Base-by-base conservation (phyloP, 2,888 invertebrate genomes). In the Byasa hedistus region DNA sequence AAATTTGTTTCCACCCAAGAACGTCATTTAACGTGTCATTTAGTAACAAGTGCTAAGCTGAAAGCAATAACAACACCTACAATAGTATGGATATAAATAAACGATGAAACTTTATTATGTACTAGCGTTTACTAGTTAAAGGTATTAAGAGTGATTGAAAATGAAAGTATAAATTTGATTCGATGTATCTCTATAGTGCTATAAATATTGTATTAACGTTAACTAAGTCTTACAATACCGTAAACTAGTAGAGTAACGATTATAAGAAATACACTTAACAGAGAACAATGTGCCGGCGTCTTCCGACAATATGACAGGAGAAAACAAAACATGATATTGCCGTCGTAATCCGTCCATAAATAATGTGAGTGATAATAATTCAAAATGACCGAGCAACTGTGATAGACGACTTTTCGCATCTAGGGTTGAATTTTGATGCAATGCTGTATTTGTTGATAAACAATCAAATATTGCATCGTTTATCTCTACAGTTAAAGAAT, bases 311-410 rank as follows among this genome's bases (percentile, higher is more conserved):
- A 75, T 78, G 79, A 85, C 85, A 83, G 77, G 87, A 80, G 85
- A 86, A 87, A 85, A 72, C 71, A 69, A 76, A 82, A 81, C 82
- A 82, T 76, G 78, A 76, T 78, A 72, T 68, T 68, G 71, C 73
- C 73, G 76, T 39, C 15, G 39, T 39, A 39, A 39, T 39, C 39
- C 71, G 70, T 73, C 82, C 71, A 87, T 87, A 87, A 86, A 87
- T 87, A 81, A 84, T 76, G 70, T 73, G 71, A 79, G 74, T 72
- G 75, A 77, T 80, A 78, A 85, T 87, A 85, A 84, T 80, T 86
- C 81, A 84, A 79, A 72, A 70, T 69, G 75, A 70, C 69, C 68
- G 65, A 66, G 69, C 64, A 63, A 64, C 67, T 63, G 68, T 75
- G 75, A 77, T 74, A 69, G 73, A 75, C 73, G 71, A 61, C 65